phyloP scores from a whole-genome alignment of 2,797 vertebrate species.

The Margarornis squamiger region DNA sequence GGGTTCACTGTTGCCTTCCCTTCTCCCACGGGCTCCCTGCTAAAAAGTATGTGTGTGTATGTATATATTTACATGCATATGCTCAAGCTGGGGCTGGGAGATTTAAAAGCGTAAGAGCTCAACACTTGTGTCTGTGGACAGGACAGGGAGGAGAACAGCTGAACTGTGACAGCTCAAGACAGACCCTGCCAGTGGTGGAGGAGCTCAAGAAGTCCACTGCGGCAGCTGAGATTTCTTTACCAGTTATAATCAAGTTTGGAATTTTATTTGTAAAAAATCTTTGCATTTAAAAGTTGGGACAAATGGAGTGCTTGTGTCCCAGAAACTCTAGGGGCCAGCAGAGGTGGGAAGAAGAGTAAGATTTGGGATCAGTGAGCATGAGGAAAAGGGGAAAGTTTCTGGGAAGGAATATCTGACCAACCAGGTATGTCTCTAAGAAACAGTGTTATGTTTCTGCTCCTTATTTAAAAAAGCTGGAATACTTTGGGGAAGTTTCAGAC shows the following conservation, averaged over 20 bases:
- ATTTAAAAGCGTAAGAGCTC: not conserved
- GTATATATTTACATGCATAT: not conserved
- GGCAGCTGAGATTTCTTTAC: not conserved
- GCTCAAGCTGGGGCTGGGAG: not conserved
- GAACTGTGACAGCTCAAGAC: not conserved
- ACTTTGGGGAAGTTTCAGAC: not conserved
- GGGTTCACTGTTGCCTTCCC: not conserved
- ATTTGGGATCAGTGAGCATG: not conserved
- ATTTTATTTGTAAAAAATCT: not conserved
- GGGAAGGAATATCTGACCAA: not conserved
- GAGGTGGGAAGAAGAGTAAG: not conserved
- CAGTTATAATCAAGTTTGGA: not conserved
- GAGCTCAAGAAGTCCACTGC: fast-evolving
- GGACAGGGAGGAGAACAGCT: not conserved
- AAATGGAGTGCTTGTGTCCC: not conserved
- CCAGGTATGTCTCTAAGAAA: not conserved
- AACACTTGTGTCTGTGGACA: not conserved
- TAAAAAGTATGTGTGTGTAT: not conserved
- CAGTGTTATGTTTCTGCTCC: not conserved
- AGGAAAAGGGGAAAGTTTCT: not conserved
- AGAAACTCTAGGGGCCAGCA: not conserved
- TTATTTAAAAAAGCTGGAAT: not conserved
- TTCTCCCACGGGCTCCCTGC: not conserved
- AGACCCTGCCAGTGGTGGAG: not conserved
- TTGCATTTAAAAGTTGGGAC: not conserved